Conservation (phyloP, 2,113 vertebrate species). For the Aldabrachelys gigantea region DNA sequence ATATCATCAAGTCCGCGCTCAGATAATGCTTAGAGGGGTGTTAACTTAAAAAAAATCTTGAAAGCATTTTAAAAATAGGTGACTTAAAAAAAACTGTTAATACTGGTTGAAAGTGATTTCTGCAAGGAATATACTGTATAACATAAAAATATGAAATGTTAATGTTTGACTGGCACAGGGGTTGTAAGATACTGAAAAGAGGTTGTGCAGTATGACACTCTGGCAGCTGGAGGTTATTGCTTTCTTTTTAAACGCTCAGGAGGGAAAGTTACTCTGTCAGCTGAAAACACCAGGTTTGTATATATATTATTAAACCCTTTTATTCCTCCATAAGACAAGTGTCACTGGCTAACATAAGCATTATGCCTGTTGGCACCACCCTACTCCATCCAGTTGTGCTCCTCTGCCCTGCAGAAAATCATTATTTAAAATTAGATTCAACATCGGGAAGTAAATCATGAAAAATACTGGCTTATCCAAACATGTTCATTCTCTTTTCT, state of each 20-base stretch:
- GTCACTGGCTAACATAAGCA: not conserved
- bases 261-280: slow-evolving; percentile 6
- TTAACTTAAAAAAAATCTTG: slow-evolving; percentile 6
- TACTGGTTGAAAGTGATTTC: slow-evolving; percentile 49
- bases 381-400: slow-evolving; percentile 7
- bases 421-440: not conserved
- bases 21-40: slow-evolving; percentile 16
- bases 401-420: not conserved
- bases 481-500: not conserved
- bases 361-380: not conserved
- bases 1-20: slow-evolving; percentile 3
- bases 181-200: slow-evolving; percentile 24
- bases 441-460: not conserved
- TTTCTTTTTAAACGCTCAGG: not conserved
- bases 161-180: slow-evolving; percentile 28
- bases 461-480: not conserved
- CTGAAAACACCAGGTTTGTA: not conserved
- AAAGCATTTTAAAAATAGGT: slow-evolving; percentile 28
- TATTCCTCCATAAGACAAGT: not conserved
- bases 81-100: slow-evolving; percentile 1
- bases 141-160: not conserved
- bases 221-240: slow-evolving; percentile 5
- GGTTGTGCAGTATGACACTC: not conserved
- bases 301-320: not conserved
- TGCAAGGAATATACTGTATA: slow-evolving; percentile 42